Percentiles rank a stretch among this genome's conserved stretches.
Evolutionary conservation across 2,888 invertebrate genomes (phyloP).

Genomic region (Autographa gamma): DNA sequence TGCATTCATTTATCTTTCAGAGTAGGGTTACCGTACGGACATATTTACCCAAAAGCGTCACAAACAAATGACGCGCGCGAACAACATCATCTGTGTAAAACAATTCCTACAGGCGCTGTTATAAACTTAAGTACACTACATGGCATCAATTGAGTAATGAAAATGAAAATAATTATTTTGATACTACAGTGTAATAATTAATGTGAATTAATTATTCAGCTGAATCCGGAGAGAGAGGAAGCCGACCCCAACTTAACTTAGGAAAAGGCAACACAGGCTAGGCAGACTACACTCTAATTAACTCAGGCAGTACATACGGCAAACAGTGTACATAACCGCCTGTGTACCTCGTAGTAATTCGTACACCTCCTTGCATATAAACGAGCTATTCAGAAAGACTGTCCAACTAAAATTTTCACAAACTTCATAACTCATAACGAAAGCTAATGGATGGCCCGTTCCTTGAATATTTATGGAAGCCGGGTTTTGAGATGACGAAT

Average conservation of each 20-base stretch:
- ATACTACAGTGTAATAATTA: too few relatives aligned
- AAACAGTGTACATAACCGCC: neutral
- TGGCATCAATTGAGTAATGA: too few relatives aligned
- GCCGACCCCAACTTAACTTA: too few relatives aligned
- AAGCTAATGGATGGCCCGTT: constrained; percentile 32
- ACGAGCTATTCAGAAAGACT: constrained; percentile 22
- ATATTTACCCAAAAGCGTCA: constrained; percentile 22
- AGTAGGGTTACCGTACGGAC: neutral
- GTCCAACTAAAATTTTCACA: constrained; percentile 36
- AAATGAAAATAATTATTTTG: too few relatives aligned
- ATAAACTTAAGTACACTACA: neutral
- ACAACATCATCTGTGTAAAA: constrained; percentile 40
- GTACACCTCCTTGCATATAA: constrained; percentile 35
- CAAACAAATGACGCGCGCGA: constrained; percentile 23
- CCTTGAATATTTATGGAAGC: constrained; percentile 41
- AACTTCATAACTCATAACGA: constrained; percentile 37
- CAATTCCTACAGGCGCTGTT: constrained; percentile 9
- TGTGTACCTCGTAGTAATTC: constrained; percentile 28
- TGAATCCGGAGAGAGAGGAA: too few relatives aligned
- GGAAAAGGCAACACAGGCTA: too few relatives aligned
- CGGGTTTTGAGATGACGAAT: constrained; percentile 40
- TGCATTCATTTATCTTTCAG: constrained; percentile 11
- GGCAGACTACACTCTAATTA: too few relatives aligned
- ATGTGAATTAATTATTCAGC: too few relatives aligned
- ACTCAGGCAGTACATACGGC: constrained; percentile 13